phyloP scores from a whole-genome alignment of 2,888 invertebrate species.

The Hypsopygia costalis region DNA sequence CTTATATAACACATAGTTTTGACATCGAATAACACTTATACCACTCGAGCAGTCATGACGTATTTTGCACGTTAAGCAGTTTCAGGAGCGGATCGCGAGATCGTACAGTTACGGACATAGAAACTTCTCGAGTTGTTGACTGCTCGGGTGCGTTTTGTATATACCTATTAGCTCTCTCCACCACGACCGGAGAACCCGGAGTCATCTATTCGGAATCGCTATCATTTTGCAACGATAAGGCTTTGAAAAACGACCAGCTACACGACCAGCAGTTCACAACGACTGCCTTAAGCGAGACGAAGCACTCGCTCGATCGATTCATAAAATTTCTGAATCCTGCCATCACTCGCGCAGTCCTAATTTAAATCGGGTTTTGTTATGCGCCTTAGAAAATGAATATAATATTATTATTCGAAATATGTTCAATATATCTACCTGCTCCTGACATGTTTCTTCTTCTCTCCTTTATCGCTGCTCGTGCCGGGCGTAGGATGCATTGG shows the following conservation, averaged over 20 bases:
- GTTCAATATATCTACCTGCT: conserved; percentile 38
- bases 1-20: too few species aligned
- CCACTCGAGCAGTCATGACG: too few species aligned
- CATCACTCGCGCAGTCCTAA: background rate
- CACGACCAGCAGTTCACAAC: background rate
- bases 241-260: background rate
- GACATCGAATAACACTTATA: too few species aligned
- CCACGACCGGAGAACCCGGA: too few species aligned
- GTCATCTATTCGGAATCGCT: too few species aligned
- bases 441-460: conserved; percentile 41
- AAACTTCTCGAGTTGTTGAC: too few species aligned
- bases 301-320: background rate
- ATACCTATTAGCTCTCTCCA: too few species aligned
- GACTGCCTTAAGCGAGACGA: background rate
- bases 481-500: conserved; percentile 21
- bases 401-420: background rate
- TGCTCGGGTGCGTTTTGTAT: too few species aligned
- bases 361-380: background rate
- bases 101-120: too few species aligned
- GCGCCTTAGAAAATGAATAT: background rate
- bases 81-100: too few species aligned
- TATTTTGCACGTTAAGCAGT: too few species aligned
- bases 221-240: background rate
- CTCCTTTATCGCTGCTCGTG: conserved; percentile 34
- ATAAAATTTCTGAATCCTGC: background rate